These are phyloP conservation scores for Oophaga pumilio DNA, from an alignment of 2,113 vertebrate species.

Conservation along the genomic window DNA sequence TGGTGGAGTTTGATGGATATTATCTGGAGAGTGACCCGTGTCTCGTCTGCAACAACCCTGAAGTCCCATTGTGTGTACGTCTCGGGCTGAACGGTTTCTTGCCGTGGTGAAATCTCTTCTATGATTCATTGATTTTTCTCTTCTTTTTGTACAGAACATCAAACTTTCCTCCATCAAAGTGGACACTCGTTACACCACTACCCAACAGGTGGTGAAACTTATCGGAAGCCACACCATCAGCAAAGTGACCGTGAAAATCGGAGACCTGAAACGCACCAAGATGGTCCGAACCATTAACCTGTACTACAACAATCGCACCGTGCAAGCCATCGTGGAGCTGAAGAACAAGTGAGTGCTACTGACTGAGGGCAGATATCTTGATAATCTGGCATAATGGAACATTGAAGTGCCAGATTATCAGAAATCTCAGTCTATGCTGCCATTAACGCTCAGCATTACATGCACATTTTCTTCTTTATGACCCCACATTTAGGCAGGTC, in stretches of 20 bases:
- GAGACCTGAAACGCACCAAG: conserved; percentile 96
- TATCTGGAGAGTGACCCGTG: conserved; percentile 97
- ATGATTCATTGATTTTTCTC: neutral
- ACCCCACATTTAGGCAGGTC: too few species aligned
- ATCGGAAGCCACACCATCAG: conserved; percentile 98
- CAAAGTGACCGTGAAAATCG: conserved; percentile 97
- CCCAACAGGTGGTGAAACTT: conserved; percentile 97
- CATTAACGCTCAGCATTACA: too few species aligned
- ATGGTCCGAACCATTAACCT: conserved; percentile 98
- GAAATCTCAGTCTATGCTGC: too few species aligned
- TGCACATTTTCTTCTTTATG: too few species aligned
- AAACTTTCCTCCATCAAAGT: conserved; percentile 99
- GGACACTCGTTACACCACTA: conserved; percentile 97
- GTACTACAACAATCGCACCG: conserved; percentile 97
- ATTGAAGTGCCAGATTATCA: too few species aligned
- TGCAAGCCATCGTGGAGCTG: conserved; percentile 96
- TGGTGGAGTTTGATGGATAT: conserved; percentile 97
- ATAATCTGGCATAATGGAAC: too few species aligned
- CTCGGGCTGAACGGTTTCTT: neutral
- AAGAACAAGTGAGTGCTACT: conserved; percentile 89
- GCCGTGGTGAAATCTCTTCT: neutral
- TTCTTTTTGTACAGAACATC: conserved; percentile 81
- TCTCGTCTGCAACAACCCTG: conserved; percentile 96
- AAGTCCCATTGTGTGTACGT: conserved; percentile 97
- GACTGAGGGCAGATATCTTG: too few species aligned